Conservation (phyloP, 2,113 vertebrate species). For the Orientallactaga bullata region DNA sequence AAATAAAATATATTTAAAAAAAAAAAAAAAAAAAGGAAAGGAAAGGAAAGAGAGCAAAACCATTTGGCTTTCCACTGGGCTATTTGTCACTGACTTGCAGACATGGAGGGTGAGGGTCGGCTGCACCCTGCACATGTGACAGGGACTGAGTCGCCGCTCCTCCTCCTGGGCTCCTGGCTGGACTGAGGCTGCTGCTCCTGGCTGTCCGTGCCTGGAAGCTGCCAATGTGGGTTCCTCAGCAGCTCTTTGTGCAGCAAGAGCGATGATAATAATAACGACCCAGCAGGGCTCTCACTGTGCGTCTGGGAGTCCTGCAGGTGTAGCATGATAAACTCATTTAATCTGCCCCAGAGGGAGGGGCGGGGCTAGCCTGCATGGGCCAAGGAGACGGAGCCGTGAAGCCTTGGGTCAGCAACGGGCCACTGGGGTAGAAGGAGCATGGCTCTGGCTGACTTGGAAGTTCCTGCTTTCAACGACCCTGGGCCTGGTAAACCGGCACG, state of each 20-base stretch:
- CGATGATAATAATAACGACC: neutral
- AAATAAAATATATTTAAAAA: too few relatives aligned
- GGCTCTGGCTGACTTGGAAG: neutral
- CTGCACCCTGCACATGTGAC: neutral
- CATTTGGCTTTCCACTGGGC: neutral
- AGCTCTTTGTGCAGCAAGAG: neutral
- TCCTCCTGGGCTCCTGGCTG: neutral
- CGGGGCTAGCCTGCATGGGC: neutral
- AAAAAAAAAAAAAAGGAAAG: too few relatives aligned
- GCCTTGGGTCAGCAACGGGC: neutral
- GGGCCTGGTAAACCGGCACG: neutral
- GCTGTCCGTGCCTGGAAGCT: neutral
- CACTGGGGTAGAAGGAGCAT: neutral
- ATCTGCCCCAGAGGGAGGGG: neutral
- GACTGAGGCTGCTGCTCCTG: neutral
- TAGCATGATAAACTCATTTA: neutral
- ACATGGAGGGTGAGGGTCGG: neutral
- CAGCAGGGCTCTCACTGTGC: neutral
- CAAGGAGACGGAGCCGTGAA: neutral
- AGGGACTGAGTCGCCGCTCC: neutral
- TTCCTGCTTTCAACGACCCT: neutral
- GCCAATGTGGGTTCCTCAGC: accelerated
- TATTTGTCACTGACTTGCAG: neutral
- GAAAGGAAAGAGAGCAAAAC: neutral
- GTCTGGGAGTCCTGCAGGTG: neutral